phyloP scores from a whole-genome alignment of 2,113 vertebrate genomes.

The Triplophysa tibetana region DNA sequence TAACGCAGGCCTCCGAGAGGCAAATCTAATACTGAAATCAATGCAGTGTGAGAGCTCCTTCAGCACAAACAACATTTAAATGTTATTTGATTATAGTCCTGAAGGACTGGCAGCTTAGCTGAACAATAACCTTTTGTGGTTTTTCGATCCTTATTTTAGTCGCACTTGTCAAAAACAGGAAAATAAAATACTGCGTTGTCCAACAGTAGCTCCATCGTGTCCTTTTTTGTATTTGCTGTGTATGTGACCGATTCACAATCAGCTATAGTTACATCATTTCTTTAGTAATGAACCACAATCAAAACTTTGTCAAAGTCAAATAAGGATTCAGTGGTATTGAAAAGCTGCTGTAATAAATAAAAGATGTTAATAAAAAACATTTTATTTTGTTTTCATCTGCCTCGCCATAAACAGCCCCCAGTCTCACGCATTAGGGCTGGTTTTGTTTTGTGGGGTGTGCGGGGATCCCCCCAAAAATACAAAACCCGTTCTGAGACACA shows the following conservation, averaged over 20 bases:
- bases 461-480: slow-evolving; percentile 35
- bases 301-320: too few species aligned
- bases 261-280: background rate
- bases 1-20: slow-evolving; percentile 37
- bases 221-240: slow-evolving; percentile 1
- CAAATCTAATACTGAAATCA: slow-evolving; percentile 54
- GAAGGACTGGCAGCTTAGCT: slow-evolving; percentile 28
- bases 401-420: slow-evolving; percentile 12
- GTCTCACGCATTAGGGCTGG: background rate
- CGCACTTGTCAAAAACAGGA: background rate
- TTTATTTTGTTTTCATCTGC: slow-evolving; percentile 11
- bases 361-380: background rate
- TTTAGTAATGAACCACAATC: too few species aligned
- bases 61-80: slow-evolving; percentile 51
- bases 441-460: slow-evolving; percentile 34
- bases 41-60: slow-evolving; percentile 45
- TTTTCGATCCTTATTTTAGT: slow-evolving; percentile 38
- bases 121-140: slow-evolving; percentile 43
- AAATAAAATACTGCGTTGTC: slow-evolving; percentile 29
- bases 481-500: slow-evolving; percentile 36
- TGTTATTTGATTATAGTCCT: slow-evolving; percentile 47
- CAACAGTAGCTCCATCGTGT: background rate
- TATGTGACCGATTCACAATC: background rate
- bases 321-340: too few species aligned
- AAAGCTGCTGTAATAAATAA: too few species aligned